These are phyloP conservation scores for Chiloscyllium plagiosum DNA, from an alignment of 2,113 vertebrate genomes.

Conservation along the genomic window DNA sequence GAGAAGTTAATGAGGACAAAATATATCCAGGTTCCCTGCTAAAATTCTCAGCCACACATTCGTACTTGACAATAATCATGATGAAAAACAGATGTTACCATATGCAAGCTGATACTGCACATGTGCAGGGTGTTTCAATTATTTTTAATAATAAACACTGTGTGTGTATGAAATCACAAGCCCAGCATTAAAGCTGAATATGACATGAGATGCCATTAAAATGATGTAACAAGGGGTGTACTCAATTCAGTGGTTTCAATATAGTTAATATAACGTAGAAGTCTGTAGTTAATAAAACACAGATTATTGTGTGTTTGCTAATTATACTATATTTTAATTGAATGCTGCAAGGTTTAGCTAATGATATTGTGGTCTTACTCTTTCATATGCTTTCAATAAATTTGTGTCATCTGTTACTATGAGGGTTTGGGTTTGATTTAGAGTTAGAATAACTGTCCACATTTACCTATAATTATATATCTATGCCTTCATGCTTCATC, in stretches of 20 bases:
- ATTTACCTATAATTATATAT: background rate
- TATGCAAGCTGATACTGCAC: background rate
- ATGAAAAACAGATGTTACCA: background rate
- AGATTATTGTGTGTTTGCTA: slow-evolving; percentile 18
- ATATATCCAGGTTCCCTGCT: background rate
- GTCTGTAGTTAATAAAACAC: background rate
- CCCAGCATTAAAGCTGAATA: slow-evolving; percentile 14
- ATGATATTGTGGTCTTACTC: background rate
- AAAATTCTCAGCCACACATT: background rate
- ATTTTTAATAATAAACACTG: background rate
- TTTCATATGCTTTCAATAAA: background rate
- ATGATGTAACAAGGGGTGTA: background rate
- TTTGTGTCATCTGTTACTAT: background rate
- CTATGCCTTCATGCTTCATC: background rate
- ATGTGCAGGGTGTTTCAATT: background rate
- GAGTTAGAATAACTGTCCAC: background rate
- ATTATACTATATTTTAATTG: background rate
- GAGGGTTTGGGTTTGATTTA: background rate
- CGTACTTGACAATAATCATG: background rate
- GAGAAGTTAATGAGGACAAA: slow-evolving; percentile 8
- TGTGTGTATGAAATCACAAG: slow-evolving; percentile 13
- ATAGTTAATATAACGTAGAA: background rate
- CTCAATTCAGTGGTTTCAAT: slow-evolving; percentile 1
- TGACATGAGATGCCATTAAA: background rate
- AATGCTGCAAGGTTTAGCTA: background rate